phyloP scores from a whole-genome alignment of 2,113 vertebrate genomes.

The Micronisus gabar region DNA sequence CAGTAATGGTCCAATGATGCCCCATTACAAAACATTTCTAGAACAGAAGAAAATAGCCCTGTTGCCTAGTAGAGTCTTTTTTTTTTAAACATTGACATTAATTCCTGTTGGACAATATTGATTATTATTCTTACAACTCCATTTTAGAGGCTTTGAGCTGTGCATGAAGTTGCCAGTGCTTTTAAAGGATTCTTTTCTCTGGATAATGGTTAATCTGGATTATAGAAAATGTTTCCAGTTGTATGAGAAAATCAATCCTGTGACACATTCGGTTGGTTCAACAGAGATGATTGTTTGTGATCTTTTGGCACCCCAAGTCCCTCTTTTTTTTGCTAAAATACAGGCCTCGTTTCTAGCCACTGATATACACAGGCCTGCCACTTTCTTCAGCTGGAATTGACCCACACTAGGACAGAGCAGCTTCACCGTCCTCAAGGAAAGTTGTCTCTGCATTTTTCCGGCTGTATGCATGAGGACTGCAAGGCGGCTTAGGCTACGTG shows the following conservation, averaged over 20 bases:
- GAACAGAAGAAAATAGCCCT: neutral
- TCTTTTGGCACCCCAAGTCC: neutral
- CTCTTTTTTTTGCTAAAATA: neutral
- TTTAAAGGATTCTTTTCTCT: neutral
- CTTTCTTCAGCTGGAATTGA: neutral
- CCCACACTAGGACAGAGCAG: neutral
- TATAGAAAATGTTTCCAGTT: neutral
- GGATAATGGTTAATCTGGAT: neutral
- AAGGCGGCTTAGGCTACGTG: rapidly evolving
- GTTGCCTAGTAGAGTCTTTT: neutral
- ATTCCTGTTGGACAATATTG: slow-evolving; percentile 13
- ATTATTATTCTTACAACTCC: neutral
- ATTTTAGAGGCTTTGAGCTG: neutral
- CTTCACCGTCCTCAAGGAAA: neutral
- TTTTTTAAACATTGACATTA: neutral
- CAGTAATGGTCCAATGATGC: neutral
- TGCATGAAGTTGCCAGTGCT: neutral
- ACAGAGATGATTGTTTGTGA: neutral
- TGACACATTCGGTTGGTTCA: neutral
- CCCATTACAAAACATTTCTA: neutral
- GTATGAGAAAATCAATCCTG: slow-evolving; percentile 1
- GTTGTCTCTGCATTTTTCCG: neutral
- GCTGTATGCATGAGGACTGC: neutral
- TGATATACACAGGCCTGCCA: neutral
- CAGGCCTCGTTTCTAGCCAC: neutral